These are phyloP conservation scores for Spialia ferax DNA, from an alignment of 2,888 invertebrate genomes.

Conservation along the genomic window DNA sequence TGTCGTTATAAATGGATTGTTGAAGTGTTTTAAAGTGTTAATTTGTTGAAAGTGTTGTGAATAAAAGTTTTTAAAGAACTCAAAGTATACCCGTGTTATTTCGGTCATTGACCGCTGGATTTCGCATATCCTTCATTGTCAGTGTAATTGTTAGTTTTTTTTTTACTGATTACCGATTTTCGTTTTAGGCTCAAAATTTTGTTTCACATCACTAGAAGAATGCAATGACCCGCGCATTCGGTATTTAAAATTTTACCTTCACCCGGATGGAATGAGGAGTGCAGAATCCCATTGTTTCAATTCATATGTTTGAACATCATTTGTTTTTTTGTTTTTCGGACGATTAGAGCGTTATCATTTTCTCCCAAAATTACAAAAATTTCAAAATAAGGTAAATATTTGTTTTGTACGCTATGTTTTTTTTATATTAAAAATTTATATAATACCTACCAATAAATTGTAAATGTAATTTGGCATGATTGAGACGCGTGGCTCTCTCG, in stretches of 20 bases:
- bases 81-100: slow-evolving; percentile 83
- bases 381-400: slow-evolving; percentile 85
- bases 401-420: slow-evolving; percentile 50
- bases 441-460: slow-evolving; percentile 45
- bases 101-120: slow-evolving; percentile 86
- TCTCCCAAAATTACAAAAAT: slow-evolving; percentile 87
- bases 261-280: slow-evolving; percentile 85
- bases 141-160: slow-evolving; percentile 70
- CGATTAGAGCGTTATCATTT: slow-evolving; percentile 84
- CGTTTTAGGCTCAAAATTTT: slow-evolving; percentile 72
- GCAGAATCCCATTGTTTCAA: slow-evolving; percentile 85
- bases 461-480: slow-evolving; percentile 57
- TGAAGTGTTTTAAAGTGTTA: slow-evolving; percentile 77
- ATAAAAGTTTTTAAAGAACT: slow-evolving; percentile 72
- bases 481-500: slow-evolving; percentile 77
- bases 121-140: slow-evolving; percentile 79
- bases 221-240: slow-evolving; percentile 80
- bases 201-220: slow-evolving; percentile 78
- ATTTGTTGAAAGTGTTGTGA: slow-evolving; percentile 74
- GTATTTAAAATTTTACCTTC: slow-evolving; percentile 82
- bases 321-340: slow-evolving; percentile 87
- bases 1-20: slow-evolving; percentile 65
- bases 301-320: slow-evolving; percentile 86
- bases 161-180: slow-evolving; percentile 69
- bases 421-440: slow-evolving; percentile 41